Conservation (phyloP, 2,113 vertebrate species). For the Leucopternis melanops region DNA sequence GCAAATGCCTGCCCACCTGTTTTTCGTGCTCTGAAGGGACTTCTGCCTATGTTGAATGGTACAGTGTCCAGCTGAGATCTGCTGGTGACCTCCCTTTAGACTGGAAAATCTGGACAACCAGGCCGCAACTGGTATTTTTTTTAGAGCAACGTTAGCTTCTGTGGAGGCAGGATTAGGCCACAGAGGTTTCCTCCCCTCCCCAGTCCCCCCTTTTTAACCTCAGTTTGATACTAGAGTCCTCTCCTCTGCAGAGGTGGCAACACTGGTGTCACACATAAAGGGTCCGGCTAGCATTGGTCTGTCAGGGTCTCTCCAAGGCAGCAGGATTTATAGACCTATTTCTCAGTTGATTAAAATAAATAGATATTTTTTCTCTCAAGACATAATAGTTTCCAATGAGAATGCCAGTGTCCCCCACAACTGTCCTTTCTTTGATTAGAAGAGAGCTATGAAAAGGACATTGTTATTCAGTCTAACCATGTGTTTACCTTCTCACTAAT, state of each 20-base stretch:
- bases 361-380: background rate
- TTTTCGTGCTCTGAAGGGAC: background rate
- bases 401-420: background rate
- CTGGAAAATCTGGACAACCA: background rate
- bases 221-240: background rate
- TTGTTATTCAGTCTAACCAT: background rate
- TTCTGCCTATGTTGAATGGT: fast-evolving
- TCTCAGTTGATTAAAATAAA: background rate
- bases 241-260: background rate
- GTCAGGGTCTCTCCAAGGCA: background rate
- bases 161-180: background rate
- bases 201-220: background rate
- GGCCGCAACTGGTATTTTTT: background rate
- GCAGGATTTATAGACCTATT: background rate
- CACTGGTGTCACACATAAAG: background rate
- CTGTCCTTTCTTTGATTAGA: background rate
- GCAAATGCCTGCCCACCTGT: background rate
- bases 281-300: background rate
- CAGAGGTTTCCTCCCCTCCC: background rate
- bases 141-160: background rate
- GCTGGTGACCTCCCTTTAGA: background rate
- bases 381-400: constrained; percentile 5
- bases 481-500: constrained; percentile 40
- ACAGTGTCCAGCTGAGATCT: background rate
- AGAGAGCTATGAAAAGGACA: background rate